These are phyloP conservation scores for Macaria liturata DNA, from an alignment of 2,888 invertebrate species.

Conservation along the genomic window DNA sequence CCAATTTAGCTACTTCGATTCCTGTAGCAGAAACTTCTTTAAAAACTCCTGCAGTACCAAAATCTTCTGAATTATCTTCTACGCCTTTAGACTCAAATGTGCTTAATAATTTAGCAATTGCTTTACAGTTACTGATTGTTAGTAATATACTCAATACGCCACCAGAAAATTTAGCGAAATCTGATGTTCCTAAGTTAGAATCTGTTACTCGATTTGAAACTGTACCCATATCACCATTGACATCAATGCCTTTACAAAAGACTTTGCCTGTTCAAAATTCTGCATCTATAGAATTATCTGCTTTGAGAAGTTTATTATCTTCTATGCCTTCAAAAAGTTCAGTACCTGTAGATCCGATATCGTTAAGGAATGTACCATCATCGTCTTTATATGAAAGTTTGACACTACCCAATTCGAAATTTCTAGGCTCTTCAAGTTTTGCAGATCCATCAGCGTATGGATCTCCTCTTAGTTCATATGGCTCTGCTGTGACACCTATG, in stretches of 20 bases:
- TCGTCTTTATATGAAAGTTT: slow-evolving; percentile 5
- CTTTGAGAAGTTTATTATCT: slow-evolving; percentile 1
- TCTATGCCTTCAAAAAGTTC: slow-evolving; percentile 8
- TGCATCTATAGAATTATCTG: not conserved
- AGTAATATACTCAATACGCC: slow-evolving; percentile 62
- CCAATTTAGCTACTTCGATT: slow-evolving; percentile 12
- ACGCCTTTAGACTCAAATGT: slow-evolving; percentile 52
- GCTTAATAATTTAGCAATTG: slow-evolving; percentile 68
- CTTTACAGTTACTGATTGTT: slow-evolving; percentile 63
- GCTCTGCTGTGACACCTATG: not conserved
- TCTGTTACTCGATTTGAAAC: slow-evolving; percentile 9
- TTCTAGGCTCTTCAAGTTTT: slow-evolving; percentile 31
- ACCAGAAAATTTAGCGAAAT: slow-evolving; percentile 25
- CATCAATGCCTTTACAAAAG: not conserved
- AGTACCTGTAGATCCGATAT: slow-evolving; percentile 2
- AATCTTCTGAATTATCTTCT: slow-evolving; percentile 10
- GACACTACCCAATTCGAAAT: slow-evolving; percentile 37
- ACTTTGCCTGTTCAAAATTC: too few species aligned
- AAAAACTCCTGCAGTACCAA: slow-evolving; percentile 14
- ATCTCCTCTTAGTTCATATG: slow-evolving; percentile 6
- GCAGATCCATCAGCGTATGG: slow-evolving; percentile 17
- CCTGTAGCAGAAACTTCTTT: not conserved
- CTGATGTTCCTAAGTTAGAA: slow-evolving; percentile 9
- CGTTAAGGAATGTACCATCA: not conserved
- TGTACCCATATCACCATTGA: slow-evolving; percentile 6